A percentile compares a stretch with the other conserved stretches of the same genome.
Conservation (phyloP, 2,113 vertebrate species). For the Fulmarus glacialis region DNA sequence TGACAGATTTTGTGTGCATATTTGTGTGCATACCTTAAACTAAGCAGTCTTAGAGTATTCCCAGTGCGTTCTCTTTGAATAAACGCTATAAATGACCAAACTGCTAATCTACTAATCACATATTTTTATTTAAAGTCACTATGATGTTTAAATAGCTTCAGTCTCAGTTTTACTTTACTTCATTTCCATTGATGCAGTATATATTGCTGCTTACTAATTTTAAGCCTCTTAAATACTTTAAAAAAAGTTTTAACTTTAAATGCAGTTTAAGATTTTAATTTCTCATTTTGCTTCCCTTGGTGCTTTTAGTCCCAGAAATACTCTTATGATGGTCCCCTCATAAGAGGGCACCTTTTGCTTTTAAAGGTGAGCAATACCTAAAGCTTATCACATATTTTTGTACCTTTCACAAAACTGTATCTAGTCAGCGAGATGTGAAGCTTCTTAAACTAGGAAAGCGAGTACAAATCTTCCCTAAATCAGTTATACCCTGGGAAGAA, state of each 20-base stretch:
- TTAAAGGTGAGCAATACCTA: neutral
- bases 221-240: neutral
- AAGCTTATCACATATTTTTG: neutral
- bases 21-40: neutral
- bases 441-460: neutral
- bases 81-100: neutral
- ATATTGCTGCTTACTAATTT: neutral
- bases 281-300: neutral
- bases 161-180: neutral
- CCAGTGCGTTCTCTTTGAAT: neutral
- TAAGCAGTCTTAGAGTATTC: neutral
- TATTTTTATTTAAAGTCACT: neutral
- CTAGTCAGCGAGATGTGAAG: neutral
- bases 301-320: neutral
- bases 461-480: neutral
- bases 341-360: neutral
- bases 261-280: neutral
- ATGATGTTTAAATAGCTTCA: neutral
- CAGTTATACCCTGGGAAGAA: neutral
- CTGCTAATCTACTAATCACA: rapidly evolving
- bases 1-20: neutral
- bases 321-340: neutral
- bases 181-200: neutral
- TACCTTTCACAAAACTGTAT: neutral
- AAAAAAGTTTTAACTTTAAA: neutral